These are phyloP conservation scores for Panagrolaimus sp. DNA, from an alignment of 1,140 invertebrate species.

Conservation along the genomic window DNA sequence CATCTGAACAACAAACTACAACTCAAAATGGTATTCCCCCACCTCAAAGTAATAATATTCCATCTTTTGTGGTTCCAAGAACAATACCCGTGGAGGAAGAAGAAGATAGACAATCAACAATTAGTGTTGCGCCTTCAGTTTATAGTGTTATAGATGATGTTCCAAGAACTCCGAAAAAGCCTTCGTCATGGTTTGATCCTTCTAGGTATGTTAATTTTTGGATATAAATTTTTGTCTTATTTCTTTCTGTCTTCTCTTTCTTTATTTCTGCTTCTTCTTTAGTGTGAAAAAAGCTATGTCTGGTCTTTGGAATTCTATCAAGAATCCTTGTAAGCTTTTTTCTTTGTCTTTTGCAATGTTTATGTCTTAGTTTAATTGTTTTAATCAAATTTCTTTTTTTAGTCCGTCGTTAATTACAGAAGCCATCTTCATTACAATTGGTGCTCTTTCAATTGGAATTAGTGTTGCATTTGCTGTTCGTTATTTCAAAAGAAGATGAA, in stretches of 20 bases:
- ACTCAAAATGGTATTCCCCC: too few relatives aligned
- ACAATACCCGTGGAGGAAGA: neutral
- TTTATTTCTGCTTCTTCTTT: neutral
- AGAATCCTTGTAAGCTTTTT: slow-evolving; percentile 18
- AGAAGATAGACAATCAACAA: neutral
- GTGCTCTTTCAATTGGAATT: slow-evolving; percentile 25
- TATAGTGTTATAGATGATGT: slow-evolving; percentile 34
- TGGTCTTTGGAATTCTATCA: neutral
- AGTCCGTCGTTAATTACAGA: slow-evolving; percentile 34
- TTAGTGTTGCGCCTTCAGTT: slow-evolving; percentile 13
- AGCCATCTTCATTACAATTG: slow-evolving; percentile 33
- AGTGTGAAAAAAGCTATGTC: neutral
- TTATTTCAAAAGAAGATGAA: slow-evolving; percentile 16
- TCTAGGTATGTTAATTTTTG: slow-evolving; percentile 21
- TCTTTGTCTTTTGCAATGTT: neutral
- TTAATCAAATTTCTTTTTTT: slow-evolving; percentile 13
- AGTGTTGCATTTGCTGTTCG: slow-evolving; percentile 15
- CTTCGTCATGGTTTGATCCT: slow-evolving; percentile 33
- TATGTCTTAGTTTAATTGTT: too few relatives aligned
- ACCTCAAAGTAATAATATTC: too few relatives aligned
- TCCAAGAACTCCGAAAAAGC: slow-evolving; percentile 38
- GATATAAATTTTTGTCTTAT: neutral
- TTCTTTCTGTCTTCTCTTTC: neutral
- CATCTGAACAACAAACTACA: too few relatives aligned
- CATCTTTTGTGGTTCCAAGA: too few relatives aligned